Conservation (phyloP, 2,888 invertebrate genomes). For the Gari tellinella region DNA sequence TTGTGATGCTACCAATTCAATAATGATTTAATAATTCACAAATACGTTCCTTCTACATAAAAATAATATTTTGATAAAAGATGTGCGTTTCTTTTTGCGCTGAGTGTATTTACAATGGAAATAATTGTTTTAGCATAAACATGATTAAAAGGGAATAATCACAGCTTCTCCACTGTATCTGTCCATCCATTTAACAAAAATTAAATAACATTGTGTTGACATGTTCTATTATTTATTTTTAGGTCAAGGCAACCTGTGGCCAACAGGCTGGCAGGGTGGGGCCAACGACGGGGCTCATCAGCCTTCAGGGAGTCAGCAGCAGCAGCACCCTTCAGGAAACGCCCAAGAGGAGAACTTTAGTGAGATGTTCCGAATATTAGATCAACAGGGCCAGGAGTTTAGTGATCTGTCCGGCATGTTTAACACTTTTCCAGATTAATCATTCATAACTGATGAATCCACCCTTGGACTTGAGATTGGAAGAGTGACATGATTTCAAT, state of each 20-base stretch:
- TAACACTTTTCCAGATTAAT: constrained; percentile 79
- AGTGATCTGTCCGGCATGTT: constrained; percentile 82
- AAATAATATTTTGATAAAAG: too few relatives aligned
- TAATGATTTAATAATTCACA: too few relatives aligned
- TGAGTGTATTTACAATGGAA: too few relatives aligned
- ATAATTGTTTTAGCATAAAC: too few relatives aligned
- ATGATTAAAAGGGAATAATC: too few relatives aligned
- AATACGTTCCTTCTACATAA: too few relatives aligned
- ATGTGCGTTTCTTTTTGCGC: too few relatives aligned
- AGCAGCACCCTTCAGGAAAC: constrained; percentile 49
- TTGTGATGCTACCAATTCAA: too few relatives aligned
- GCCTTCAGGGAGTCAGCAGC: constrained; percentile 44
- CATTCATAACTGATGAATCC: neutral
- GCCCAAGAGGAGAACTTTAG: constrained; percentile 78
- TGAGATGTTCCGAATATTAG: constrained; percentile 82
- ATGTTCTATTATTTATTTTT: neutral
- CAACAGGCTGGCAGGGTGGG: constrained; percentile 70
- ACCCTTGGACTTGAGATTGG: too few relatives aligned
- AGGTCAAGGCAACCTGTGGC: constrained; percentile 67
- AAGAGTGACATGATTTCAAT: too few relatives aligned
- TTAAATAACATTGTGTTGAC: neutral
- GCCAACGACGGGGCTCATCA: constrained; percentile 63
- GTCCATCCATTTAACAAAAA: too few relatives aligned
- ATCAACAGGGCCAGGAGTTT: constrained; percentile 79
- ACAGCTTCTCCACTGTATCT: too few relatives aligned